These are phyloP conservation scores for Piscicola geometra DNA, from an alignment of 2,888 invertebrate genomes.

Conservation along the genomic window DNA sequence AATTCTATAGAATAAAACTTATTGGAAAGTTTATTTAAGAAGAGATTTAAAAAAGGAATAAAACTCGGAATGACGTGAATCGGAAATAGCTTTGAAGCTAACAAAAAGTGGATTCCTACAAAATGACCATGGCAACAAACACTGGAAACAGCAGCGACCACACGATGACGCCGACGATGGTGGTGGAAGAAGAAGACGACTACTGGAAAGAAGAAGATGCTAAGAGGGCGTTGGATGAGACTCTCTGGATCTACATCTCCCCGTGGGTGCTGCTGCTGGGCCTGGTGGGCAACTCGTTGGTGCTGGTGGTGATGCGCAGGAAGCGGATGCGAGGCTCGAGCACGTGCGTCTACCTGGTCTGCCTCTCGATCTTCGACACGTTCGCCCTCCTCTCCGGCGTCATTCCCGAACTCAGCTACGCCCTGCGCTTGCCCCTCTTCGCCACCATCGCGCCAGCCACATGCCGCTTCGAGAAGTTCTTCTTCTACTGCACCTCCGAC, in stretches of 20 bases:
- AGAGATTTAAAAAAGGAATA: too few species aligned
- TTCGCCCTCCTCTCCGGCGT: slow-evolving; percentile 43
- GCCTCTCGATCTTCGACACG: slow-evolving; percentile 43
- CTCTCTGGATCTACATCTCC: slow-evolving; percentile 43
- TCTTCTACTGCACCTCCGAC: slow-evolving; percentile 49
- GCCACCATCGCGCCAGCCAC: slow-evolving; percentile 37
- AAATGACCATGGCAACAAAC: too few species aligned
- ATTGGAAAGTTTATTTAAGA: too few species aligned
- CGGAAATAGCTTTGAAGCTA: too few species aligned
- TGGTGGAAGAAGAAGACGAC: neutral
- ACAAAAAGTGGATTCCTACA: neutral
- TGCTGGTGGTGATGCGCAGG: slow-evolving; percentile 42
- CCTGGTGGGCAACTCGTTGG: slow-evolving; percentile 42
- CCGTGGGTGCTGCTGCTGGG: slow-evolving; percentile 43
- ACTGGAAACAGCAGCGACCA: neutral
- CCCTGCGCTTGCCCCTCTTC: slow-evolving; percentile 29
- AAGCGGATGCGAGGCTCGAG: slow-evolving; percentile 42
- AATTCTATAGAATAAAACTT: too few species aligned
- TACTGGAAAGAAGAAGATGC: neutral
- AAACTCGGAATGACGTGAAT: too few species aligned
- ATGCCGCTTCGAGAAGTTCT: slow-evolving; percentile 50
- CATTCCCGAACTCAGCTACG: slow-evolving; percentile 40
- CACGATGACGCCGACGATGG: neutral
- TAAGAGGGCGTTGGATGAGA: neutral
- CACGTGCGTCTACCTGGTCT: slow-evolving; percentile 42